Conservation (phyloP, 1,140 invertebrate genomes). For the Chrysomallon squamiferum region DNA sequence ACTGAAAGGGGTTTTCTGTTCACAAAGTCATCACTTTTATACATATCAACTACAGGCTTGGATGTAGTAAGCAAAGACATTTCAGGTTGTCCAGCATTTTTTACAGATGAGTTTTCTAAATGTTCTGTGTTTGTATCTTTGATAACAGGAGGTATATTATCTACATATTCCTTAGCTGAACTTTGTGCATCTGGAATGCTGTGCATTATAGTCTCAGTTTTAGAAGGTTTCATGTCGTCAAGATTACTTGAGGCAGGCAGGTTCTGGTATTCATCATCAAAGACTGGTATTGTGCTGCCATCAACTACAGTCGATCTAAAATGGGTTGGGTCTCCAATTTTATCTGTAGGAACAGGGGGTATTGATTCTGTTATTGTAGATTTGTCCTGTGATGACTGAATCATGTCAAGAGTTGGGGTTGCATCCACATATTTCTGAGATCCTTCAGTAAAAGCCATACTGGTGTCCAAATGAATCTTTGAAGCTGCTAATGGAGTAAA, state of each 20-base stretch:
- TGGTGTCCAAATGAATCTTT: too few relatives aligned
- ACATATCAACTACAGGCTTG: neutral
- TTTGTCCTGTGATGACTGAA: neutral
- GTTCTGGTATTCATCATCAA: slow-evolving; percentile 1
- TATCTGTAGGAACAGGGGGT: too few relatives aligned
- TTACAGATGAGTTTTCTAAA: too few relatives aligned
- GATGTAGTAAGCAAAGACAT: too few relatives aligned
- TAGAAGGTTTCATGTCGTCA: neutral
- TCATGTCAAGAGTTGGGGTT: neutral
- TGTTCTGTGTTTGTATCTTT: too few relatives aligned
- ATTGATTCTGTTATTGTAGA: neutral
- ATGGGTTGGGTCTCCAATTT: neutral
- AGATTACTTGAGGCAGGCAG: neutral
- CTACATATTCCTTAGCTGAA: too few relatives aligned
- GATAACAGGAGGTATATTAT: too few relatives aligned
- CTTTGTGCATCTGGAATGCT: too few relatives aligned
- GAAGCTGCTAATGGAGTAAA: too few relatives aligned
- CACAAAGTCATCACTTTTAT: slow-evolving; percentile 1
- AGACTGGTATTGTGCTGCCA: neutral
- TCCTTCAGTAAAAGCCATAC: too few relatives aligned
- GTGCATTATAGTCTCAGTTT: too few relatives aligned
- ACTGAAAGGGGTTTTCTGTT: neutral
- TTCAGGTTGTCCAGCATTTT: too few relatives aligned
- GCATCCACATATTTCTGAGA: neutral
- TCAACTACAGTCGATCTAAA: neutral